These are phyloP conservation scores for Hypomesus transpacificus DNA, from an alignment of 2,113 vertebrate species.

Conservation along the genomic window DNA sequence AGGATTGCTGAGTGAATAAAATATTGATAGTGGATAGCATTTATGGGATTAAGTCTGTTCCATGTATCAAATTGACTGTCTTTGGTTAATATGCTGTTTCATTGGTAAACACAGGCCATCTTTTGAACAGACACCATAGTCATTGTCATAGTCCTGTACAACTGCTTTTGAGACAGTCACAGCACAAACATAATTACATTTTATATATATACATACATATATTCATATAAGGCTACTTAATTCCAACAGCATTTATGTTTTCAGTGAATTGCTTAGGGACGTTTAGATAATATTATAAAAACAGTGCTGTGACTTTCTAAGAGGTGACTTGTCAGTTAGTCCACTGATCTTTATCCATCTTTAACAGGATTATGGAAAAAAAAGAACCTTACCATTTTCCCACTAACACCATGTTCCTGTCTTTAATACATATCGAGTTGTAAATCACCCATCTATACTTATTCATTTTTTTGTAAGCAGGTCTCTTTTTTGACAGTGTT, in stretches of 20 bases:
- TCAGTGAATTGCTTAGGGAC: not conserved
- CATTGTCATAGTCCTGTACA: constrained; percentile 41
- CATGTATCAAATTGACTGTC: constrained; percentile 21
- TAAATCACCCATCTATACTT: constrained; percentile 14
- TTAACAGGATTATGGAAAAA: constrained; percentile 26
- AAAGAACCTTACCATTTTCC: constrained; percentile 26
- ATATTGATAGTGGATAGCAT: constrained; percentile 4
- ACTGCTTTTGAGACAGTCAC: constrained; percentile 81
- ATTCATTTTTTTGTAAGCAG: constrained; percentile 17
- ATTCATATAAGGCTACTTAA: not conserved
- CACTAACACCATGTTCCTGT: constrained; percentile 41
- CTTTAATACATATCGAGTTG: constrained; percentile 32
- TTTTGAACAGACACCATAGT: constrained; percentile 78
- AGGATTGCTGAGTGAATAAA: constrained; percentile 27
- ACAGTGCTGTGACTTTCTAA: constrained; percentile 67
- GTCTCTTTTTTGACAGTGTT: constrained; percentile 31
- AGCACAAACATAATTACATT: constrained; percentile 24
- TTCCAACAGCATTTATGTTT: not conserved
- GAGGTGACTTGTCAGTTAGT: constrained; percentile 19
- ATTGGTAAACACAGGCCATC: constrained; percentile 77
- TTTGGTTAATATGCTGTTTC: constrained; percentile 69
- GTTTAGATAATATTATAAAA: not conserved
- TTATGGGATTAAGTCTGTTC: constrained; percentile 10
- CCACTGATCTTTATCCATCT: constrained; percentile 28
- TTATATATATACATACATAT: not conserved